Base-by-base conservation (phyloP, 2,888 invertebrate species). In the Drosophila flavopinicola region DNA sequence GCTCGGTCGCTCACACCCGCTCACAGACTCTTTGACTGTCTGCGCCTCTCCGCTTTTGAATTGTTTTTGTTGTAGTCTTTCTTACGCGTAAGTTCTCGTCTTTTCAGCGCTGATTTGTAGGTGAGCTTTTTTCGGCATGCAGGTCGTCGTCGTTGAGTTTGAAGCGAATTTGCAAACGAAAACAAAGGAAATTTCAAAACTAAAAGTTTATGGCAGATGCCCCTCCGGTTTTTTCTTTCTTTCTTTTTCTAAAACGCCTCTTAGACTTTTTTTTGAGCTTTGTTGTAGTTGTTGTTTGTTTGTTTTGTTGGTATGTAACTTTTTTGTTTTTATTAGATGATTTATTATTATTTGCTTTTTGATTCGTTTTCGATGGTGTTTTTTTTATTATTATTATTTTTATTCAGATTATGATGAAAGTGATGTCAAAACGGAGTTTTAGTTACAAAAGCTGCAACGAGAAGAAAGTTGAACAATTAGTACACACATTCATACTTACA, bases 391-490 rank as follows among this genome's bases (percentile, higher is more conserved):
- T 88, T 88, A 78, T 84, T 88, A 84, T 76, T 78, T 74, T 74
- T 76, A 85, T 82, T 85, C 89, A 90, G 89, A 88, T 90, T 90
- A 90, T 90, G 90, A 90, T 90, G 90, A 90, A 90, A 90, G 90
- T 91, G 91, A 91, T 91, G 91, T 91, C 90, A 90, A 91, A 91
- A 91, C 91, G 91, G 90, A 91, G 91, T 90, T 91, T 91, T 90
- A 91, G 91, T 91, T 91, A 90, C 90, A 91, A 91, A 91, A 91
- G 91, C 91, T 91, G 87, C 49, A 89, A 89, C 66, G 59, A 68
- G 33, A 71, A 58, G 66, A 70, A 71, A 66, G 57, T 75, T 54
- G 9, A 66, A 53, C 35, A 74, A 66, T 75, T 68, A 67, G 61
- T 39, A 58, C 33, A 20, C 23, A 61, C 2, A n/a, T n/a, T n/a